Conservation (phyloP, 2,888 invertebrate genomes). For the Hirtodrosophila alboralis region DNA sequence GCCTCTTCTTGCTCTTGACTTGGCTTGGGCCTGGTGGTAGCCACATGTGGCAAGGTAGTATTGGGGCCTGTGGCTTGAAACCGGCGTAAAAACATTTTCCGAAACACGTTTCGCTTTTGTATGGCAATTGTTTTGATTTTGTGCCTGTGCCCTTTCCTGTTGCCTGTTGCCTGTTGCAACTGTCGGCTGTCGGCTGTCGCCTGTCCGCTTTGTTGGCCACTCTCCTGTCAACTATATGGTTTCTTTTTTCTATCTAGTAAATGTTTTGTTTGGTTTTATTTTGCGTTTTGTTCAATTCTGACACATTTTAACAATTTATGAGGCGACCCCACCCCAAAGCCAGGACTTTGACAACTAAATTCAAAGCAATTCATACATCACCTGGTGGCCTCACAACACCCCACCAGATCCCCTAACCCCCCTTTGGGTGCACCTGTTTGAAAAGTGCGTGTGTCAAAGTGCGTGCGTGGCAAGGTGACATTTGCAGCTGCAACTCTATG, state of each 20-base stretch:
- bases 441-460: slow-evolving; percentile 79
- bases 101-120: slow-evolving; percentile 51
- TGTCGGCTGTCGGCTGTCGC: too few relatives aligned
- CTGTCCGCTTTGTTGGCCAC: slow-evolving; percentile 59
- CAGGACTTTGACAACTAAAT: slow-evolving; percentile 81
- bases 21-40: background rate
- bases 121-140: slow-evolving; percentile 64
- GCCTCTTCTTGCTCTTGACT: too few relatives aligned
- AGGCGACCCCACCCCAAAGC: slow-evolving; percentile 42
- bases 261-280: slow-evolving; percentile 40
- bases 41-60: slow-evolving; percentile 5
- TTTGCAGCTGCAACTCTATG: slow-evolving; percentile 48
- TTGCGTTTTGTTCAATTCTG: slow-evolving; percentile 64
- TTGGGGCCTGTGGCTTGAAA: slow-evolving; percentile 17
- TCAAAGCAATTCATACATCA: slow-evolving; percentile 81
- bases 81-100: slow-evolving; percentile 28
- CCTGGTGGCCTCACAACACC: slow-evolving; percentile 22
- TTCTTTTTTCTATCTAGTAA: slow-evolving; percentile 22
- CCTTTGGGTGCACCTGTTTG: slow-evolving; percentile 55
- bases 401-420: background rate
- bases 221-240: slow-evolving; percentile 53
- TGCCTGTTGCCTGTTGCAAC: slow-evolving; percentile 44
- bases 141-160: slow-evolving; percentile 64
- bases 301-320: slow-evolving; percentile 80
- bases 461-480: slow-evolving; percentile 68